Evolutionary conservation across 2,888 invertebrate genomes (phyloP).

Genomic region (Osmoderma eremita): DNA sequence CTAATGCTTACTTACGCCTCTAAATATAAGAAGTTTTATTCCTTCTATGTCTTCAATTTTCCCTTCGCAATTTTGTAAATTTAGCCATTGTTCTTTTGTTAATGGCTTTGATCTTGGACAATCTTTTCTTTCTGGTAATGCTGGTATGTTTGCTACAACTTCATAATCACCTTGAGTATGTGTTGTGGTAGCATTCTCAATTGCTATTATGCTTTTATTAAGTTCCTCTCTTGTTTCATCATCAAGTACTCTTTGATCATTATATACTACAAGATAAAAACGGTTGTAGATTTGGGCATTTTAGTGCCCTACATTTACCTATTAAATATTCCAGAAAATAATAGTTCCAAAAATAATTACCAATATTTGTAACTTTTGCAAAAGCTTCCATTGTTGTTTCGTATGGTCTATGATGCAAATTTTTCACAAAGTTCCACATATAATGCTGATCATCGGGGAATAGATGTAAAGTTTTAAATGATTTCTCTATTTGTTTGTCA

Average conservation of each 20-base stretch:
- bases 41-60: conserved; percentile 80
- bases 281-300: conserved; percentile 2
- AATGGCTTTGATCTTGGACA: conserved; percentile 80
- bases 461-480: conserved; percentile 88
- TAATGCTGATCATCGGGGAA: conserved; percentile 77
- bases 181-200: conserved; percentile 64
- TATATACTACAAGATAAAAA: conserved; percentile 16
- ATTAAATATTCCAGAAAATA: conserved; percentile 38
- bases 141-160: conserved; percentile 72
- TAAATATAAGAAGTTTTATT: conserved; percentile 87
- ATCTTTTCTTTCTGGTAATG: conserved; percentile 76
- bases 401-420: conserved; percentile 77
- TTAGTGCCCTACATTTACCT: conserved; percentile 16
- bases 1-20: conserved; percentile 74
- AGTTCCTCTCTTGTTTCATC: conserved; percentile 73
- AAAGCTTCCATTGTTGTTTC: conserved; percentile 87
- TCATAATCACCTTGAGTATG: conserved; percentile 77
- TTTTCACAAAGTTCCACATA: conserved; percentile 72
- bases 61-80: conserved; percentile 82
- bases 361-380: conserved; percentile 85
- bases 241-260: conserved; percentile 68
- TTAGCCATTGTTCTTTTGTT: conserved; percentile 82
- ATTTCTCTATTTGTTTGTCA: conserved; percentile 78
- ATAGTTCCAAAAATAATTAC: conserved; percentile 59
- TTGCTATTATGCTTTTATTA: conserved; percentile 67